phyloP scores from a whole-genome alignment of 2,888 invertebrate species.

The Cyrtodaria siliqua region DNA sequence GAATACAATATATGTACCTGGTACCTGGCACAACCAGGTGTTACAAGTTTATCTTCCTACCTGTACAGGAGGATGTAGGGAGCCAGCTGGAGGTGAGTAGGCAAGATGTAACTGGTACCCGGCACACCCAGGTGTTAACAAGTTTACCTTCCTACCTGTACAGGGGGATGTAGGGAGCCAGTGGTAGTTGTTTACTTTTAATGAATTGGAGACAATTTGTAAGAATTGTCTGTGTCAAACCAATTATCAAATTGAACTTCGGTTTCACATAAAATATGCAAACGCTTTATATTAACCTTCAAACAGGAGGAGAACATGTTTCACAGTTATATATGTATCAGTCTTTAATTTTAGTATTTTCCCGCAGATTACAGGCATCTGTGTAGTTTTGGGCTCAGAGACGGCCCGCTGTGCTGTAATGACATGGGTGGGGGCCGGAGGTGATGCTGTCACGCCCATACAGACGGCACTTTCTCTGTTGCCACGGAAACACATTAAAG shows the following conservation, averaged over 20 bases:
- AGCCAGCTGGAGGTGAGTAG: slow-evolving; percentile 89
- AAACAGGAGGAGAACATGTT: too few species aligned
- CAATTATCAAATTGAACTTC: too few species aligned
- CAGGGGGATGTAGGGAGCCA: slow-evolving; percentile 77
- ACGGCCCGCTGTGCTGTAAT: slow-evolving; percentile 88
- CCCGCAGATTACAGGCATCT: slow-evolving; percentile 88
- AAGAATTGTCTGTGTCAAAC: too few species aligned
- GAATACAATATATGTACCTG: slow-evolving; percentile 87
- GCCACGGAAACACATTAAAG: slow-evolving; percentile 57
- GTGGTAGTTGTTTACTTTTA: slow-evolving; percentile 82
- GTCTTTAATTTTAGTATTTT: too few species aligned
- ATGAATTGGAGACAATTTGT: slow-evolving; percentile 88
- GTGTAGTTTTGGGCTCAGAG: slow-evolving; percentile 88
- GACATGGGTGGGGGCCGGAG: slow-evolving; percentile 88
- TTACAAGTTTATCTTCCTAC: slow-evolving; percentile 90
- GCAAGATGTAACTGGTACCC: too few species aligned
- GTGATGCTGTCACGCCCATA: slow-evolving; percentile 86
- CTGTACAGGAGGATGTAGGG: slow-evolving; percentile 90
- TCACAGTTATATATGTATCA: too few species aligned
- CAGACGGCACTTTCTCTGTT: slow-evolving; percentile 66
- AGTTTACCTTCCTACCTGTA: too few species aligned
- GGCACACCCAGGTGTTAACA: too few species aligned
- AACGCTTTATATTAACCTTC: too few species aligned
- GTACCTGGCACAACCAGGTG: slow-evolving; percentile 89
- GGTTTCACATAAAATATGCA: too few species aligned